Conservation (phyloP, 2,888 invertebrate species). For the Ectemnius cavifrons region DNA sequence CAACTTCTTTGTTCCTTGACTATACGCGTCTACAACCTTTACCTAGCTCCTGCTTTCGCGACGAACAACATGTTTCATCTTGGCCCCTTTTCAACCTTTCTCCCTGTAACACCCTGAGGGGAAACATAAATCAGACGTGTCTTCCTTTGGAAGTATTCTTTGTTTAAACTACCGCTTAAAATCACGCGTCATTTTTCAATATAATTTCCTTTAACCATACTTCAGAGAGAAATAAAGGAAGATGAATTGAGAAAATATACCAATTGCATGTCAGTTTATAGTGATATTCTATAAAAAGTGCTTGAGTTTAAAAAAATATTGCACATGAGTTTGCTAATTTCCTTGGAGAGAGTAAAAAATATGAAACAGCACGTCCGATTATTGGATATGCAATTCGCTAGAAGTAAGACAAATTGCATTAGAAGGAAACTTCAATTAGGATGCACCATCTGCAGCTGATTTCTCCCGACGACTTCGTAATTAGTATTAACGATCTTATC, state of each 20-base stretch:
- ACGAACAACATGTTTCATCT: too few relatives aligned
- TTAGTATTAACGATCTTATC: constrained; percentile 62
- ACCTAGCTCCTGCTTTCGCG: not conserved
- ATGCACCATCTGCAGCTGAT: constrained; percentile 55
- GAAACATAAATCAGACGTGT: not conserved
- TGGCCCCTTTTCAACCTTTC: not conserved
- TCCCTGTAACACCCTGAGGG: not conserved
- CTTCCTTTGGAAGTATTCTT: not conserved
- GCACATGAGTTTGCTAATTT: too few relatives aligned
- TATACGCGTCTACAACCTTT: not conserved
- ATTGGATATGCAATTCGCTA: not conserved
- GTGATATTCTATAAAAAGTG: too few relatives aligned
- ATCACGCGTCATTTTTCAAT: too few relatives aligned
- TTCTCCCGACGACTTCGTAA: constrained; percentile 57
- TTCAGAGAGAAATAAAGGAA: too few relatives aligned
- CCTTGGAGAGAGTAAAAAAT: too few relatives aligned
- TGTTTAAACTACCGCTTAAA: too few relatives aligned
- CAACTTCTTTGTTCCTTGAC: not conserved
- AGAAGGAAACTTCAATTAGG: constrained; percentile 56
- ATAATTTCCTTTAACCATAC: too few relatives aligned
- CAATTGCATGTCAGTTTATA: too few relatives aligned
- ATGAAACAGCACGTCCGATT: too few relatives aligned
- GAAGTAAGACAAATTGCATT: constrained; percentile 4
- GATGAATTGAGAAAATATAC: too few relatives aligned
- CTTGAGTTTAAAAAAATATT: too few relatives aligned